Conservation (phyloP, 92 coral and sea anemone genomes). For the Porites divaricata region DNA sequence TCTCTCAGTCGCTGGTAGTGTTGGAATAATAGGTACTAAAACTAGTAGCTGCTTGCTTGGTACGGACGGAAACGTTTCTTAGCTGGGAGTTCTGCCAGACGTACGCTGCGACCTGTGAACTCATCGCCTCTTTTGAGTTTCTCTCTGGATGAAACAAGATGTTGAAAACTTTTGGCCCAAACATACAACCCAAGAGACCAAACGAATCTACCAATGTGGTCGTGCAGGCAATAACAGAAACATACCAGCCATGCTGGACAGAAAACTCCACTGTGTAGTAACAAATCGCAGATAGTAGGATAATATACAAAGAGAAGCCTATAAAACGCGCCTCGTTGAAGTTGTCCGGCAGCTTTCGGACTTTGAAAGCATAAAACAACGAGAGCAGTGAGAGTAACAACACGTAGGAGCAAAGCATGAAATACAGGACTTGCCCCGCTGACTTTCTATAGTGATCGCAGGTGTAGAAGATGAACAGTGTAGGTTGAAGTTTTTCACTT, state of each 20-base stretch:
- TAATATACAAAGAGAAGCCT: slow-evolving; percentile 27
- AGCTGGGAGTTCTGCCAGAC: slow-evolving; percentile 6
- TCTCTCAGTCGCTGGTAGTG: not conserved
- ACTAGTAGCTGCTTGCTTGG: not conserved
- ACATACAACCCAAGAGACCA: slow-evolving; percentile 64
- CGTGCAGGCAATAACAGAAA: slow-evolving; percentile 49
- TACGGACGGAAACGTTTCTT: not conserved
- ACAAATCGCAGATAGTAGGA: slow-evolving; percentile 27
- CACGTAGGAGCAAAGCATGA: slow-evolving; percentile 32
- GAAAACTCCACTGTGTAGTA: slow-evolving; percentile 43
- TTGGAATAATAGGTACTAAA: not conserved
- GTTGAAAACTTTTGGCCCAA: slow-evolving; percentile 44
- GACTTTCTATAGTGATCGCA: slow-evolving; percentile 12
- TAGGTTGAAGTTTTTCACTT: slow-evolving; percentile 11
- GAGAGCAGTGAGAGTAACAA: slow-evolving; percentile 35
- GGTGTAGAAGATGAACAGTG: slow-evolving; percentile 20
- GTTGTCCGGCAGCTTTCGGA: slow-evolving; percentile 34
- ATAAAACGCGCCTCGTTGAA: slow-evolving; percentile 42
- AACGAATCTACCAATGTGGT: slow-evolving; percentile 50
- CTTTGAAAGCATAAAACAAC: slow-evolving; percentile 40
- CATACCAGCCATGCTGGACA: slow-evolving; percentile 56
- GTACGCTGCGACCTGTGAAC: slow-evolving; percentile 52
- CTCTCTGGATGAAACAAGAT: slow-evolving; percentile 57
- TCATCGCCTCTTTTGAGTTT: slow-evolving; percentile 27
- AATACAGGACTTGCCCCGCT: slow-evolving; percentile 18